Evolutionary conservation across 2,113 vertebrate species (phyloP), one percentile per base, ranked within the genome.

Genomic region (Puma concolor): DNA sequence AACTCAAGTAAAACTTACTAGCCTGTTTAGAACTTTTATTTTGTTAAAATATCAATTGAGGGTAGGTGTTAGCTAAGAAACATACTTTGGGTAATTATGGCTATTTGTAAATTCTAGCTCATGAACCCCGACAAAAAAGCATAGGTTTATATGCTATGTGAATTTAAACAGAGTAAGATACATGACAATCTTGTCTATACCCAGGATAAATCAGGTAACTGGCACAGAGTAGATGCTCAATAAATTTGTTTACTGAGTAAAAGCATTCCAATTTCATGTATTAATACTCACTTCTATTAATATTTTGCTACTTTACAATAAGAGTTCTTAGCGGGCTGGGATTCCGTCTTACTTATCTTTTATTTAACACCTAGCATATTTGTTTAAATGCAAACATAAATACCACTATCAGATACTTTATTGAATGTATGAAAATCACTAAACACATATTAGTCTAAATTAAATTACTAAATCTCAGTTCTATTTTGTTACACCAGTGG

Each of bases 71-170:
- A 89, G 36, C 48, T 77, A 77, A 95, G 83, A 63, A 97, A 76
- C 72, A 88, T 16, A 60, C 19, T 50, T 91, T 83, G 63, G 33
- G 21, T 82, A 85, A 93, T 67, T 79, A 88, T 0, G 5, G 60
- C 48, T 89, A 79, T 31, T 79, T 85, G 21, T 83, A 87, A 95
- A 97, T 96, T 41, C 33, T 74, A 96, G 64, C 64, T 97, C 23
- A 21, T 27, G 21, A 84, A 72, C 14, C 17, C 31, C 85, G 64
- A 64, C 31, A 84, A 86, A 67, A 67, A 6, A 41, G 29, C 11
- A 2, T 63, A 66, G 2, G 25, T 95, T 85, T 95, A 67, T 50
- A 92, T 41, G 11, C 33, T 57, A 60, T 50, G 38, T 44, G 38
- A 91, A 67, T 11, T 23, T 72, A 33, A 86, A 81, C 16, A 90